Conservation (phyloP, 2,888 invertebrate species). For the Ornithoptera priamus region DNA sequence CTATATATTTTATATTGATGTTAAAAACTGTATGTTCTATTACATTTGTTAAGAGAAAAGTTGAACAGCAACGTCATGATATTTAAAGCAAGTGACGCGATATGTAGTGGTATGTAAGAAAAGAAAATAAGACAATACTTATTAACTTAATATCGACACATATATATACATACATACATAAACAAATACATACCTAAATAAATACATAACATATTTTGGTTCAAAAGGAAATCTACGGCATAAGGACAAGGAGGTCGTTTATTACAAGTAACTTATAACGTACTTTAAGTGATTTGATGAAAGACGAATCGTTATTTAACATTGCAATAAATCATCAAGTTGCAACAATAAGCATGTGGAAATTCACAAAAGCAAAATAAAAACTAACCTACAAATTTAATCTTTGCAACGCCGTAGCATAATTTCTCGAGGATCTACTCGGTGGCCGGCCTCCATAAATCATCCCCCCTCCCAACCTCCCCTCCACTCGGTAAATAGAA, state of each 20-base stretch:
- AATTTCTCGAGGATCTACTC: slow-evolving; percentile 28
- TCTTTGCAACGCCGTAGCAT: slow-evolving; percentile 16
- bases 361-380: slow-evolving; percentile 9
- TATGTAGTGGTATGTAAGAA: no score
- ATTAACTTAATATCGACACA: no score
- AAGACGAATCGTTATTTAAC: background rate
- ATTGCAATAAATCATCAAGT: background rate
- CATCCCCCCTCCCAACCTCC: slow-evolving; percentile 10
- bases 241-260: background rate
- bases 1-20: no score
- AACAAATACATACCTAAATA: no score
- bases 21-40: no score
- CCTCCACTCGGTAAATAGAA: slow-evolving; percentile 24
- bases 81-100: no score
- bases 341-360: background rate
- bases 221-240: no score
- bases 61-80: no score
- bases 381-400: slow-evolving; percentile 16
- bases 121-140: no score
- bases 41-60: no score
- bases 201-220: no score
- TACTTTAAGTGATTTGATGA: background rate
- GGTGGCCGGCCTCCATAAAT: slow-evolving; percentile 24
- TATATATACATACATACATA: no score
- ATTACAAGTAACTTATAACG: background rate